Base-by-base conservation (phyloP, 2,888 invertebrate genomes). In the Sesia apiformis region DNA sequence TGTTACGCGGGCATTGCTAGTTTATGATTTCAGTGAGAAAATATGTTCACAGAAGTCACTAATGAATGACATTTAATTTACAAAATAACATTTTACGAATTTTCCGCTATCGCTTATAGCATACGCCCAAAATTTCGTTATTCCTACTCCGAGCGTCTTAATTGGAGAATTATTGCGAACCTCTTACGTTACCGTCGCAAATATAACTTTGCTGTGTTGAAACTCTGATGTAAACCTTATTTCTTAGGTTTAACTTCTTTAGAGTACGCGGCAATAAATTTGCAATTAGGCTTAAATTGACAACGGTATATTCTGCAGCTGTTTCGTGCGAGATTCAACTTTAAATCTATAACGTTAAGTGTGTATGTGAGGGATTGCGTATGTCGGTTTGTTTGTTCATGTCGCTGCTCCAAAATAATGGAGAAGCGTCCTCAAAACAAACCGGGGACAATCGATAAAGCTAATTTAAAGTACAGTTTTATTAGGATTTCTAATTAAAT, bases 121-220 rank as follows among this genome's bases (percentile, higher is more conserved):
- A 23, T 51, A n/a, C 23, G 39, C 51, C 51, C 39, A 5, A n/a
- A n/a, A n/a, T 39, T 39, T 39, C 49, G 42, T 43, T 41, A 56
- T 57, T 55, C 54, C 55, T 41, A 42, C 53, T 50, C 51, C 52
- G 49, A 43, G 53, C 23, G 46, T 46, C 72, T 74, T 81, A 81
- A 80, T 81, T 81, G 79, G 76, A 78, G 78, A 81, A 78, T 79
- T 80, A 81, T 81, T 72, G 74, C 78, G 65, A 74, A 72, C 75
- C 68, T 70, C 71, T 67, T 64, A 69, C 66, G 64, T 73, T 68
- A 68, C 65, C 49, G 57, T 63, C 60, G 57, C 61, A 63, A 66
- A 70, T 73, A 72, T 70, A 56, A 58, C 55, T 56, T 54, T 40
- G 52, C 55, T 4, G 40, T 52, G 40, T 49, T 4, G 49, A 49